phyloP scores from a whole-genome alignment of 2,888 invertebrate species.

The Yponomeuta cagnagella region DNA sequence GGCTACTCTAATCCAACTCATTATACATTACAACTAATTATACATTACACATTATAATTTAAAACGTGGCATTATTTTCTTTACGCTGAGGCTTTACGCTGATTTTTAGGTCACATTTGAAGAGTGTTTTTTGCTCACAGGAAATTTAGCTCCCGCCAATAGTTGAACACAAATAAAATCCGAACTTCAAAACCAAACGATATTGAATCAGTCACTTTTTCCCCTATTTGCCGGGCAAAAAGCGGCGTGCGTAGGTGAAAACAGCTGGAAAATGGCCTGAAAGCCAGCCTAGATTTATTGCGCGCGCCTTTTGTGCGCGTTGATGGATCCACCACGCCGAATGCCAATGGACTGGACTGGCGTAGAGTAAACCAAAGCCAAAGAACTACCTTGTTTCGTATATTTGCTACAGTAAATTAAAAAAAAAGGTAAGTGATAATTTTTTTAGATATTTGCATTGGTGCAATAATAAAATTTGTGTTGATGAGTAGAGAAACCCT shows the following conservation, averaged over 20 bases:
- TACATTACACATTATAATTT: too few species aligned
- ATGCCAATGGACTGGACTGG: neutral
- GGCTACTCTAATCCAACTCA: too few species aligned
- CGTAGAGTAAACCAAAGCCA: neutral
- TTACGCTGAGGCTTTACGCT: too few species aligned
- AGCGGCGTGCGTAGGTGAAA: conserved; percentile 48
- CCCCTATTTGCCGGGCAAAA: neutral
- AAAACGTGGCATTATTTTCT: too few species aligned
- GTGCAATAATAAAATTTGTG: too few species aligned
- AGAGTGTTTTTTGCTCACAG: too few species aligned
- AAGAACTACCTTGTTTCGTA: neutral
- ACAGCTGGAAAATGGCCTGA: conserved; percentile 57
- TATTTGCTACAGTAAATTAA: neutral
- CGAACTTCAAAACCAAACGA: neutral
- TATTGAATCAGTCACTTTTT: neutral
- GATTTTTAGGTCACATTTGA: too few species aligned
- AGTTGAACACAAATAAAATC: neutral
- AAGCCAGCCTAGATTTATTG: conserved; percentile 47
- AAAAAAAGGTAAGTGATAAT: too few species aligned
- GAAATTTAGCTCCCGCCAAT: neutral
- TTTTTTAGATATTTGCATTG: too few species aligned
- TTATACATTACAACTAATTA: too few species aligned
- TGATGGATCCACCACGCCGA: conserved; percentile 18
- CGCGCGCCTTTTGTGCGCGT: conserved; percentile 28
- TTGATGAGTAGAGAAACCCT: too few species aligned